Evolutionary conservation across 1,140 invertebrate genomes (phyloP).

Genomic region (Venustaconcha ellipsiformis): DNA sequence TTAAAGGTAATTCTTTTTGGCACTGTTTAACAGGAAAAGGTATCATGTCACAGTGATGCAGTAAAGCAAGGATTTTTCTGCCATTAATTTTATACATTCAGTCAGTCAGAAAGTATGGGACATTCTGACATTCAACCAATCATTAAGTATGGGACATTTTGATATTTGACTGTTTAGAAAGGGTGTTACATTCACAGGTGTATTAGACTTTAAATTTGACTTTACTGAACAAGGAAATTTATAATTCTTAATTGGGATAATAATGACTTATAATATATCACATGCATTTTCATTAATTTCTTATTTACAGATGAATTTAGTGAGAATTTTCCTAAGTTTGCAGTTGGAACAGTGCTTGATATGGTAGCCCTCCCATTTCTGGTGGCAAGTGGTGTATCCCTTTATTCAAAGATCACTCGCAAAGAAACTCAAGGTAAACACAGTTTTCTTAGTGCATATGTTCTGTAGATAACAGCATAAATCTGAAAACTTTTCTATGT

Average conservation of each 20-base stretch:
- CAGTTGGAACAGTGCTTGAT: conserved; percentile 45
- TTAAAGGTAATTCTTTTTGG: too few species aligned
- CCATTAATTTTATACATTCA: too few species aligned
- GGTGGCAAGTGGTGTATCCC: conserved; percentile 48
- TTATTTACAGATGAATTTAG: conserved; percentile 36
- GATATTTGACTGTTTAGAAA: conserved; percentile 2
- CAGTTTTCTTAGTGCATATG: neutral
- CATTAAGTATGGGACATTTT: neutral
- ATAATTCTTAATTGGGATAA: neutral
- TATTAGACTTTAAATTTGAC: too few species aligned
- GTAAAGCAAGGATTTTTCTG: too few species aligned
- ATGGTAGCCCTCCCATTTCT: conserved; percentile 58
- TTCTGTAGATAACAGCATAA: neutral
- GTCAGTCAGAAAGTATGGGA: neutral
- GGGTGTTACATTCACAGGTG: neutral
- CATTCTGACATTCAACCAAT: too few species aligned
- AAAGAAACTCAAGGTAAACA: conserved; percentile 54
- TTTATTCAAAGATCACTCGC: conserved; percentile 56
- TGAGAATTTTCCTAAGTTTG: conserved; percentile 46
- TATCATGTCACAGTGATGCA: neutral
- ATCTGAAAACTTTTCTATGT: too few species aligned
- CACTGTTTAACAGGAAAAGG: neutral
- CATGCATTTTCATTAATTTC: neutral
- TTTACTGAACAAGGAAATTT: neutral
- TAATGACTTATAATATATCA: neutral